A percentile compares a stretch with the other conserved stretches of the same genome.
Conservation (phyloP, 2,888 invertebrate genomes). For the Patella depressa region DNA sequence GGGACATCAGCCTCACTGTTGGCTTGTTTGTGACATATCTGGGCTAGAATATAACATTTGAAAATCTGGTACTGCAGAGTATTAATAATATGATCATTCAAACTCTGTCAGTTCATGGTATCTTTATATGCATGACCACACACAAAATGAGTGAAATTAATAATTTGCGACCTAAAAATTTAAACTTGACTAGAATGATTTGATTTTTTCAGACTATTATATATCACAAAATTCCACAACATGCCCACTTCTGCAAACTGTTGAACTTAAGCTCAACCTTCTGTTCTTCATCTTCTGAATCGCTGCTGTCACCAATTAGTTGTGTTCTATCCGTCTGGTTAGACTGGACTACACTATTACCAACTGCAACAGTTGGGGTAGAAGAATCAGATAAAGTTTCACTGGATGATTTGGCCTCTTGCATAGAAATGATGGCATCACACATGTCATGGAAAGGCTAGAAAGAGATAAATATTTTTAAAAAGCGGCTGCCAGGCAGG, state of each 20-base stretch:
- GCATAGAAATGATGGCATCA: conserved; percentile 29
- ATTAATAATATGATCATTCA: too few species aligned
- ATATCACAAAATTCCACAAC: conserved; percentile 10
- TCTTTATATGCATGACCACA: too few species aligned
- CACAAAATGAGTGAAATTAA: too few species aligned
- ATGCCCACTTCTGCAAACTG: not conserved
- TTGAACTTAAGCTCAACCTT: not conserved
- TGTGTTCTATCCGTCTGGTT: conserved; percentile 13
- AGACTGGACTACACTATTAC: conserved; percentile 1
- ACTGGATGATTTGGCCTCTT: conserved; percentile 23
- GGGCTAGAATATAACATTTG: too few species aligned
- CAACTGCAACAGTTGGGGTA: conserved; percentile 9
- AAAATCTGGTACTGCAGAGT: too few species aligned
- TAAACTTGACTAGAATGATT: too few species aligned
- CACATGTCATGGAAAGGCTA: conserved; percentile 38
- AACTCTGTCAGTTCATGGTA: too few species aligned
- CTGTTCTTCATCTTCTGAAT: conserved; percentile 13
- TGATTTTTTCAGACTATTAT: not conserved
- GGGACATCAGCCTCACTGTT: too few species aligned
- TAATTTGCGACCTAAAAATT: too few species aligned
- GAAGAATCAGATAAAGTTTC: not conserved
- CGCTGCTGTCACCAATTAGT: conserved; percentile 12
- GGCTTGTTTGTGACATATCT: too few species aligned
- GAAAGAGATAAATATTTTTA: not conserved
- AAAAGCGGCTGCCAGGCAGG: not conserved